phyloP scores from a whole-genome alignment of 53 echinoderm and acorn worm species.

The Hippasteria phrygiana region DNA sequence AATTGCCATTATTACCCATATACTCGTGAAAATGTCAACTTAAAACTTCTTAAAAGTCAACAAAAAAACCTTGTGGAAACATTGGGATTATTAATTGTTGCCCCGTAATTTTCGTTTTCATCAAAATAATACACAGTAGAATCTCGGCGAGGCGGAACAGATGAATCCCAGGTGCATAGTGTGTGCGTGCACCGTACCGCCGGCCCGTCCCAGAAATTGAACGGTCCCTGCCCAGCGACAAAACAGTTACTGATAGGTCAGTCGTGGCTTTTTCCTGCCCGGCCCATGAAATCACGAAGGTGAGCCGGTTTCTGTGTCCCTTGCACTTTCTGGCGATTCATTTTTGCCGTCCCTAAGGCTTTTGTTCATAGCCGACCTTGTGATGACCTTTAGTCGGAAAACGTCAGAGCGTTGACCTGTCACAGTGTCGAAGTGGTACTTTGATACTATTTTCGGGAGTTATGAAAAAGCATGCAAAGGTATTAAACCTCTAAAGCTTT shows the following conservation, averaged over 20 bases:
- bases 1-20: not conserved
- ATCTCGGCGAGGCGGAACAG: not conserved
- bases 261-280: not conserved
- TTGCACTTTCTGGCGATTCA: conserved; percentile 3
- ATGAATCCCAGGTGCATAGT: not conserved
- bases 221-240: not conserved
- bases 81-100: not conserved
- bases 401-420: conserved; percentile 38
- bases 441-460: not conserved
- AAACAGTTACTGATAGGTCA: not conserved
- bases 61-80: not conserved
- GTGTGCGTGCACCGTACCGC: not conserved
- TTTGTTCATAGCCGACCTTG: conserved; percentile 6
- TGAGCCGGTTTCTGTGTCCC: not conserved
- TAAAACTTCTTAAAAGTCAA: not conserved
- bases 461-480: not conserved
- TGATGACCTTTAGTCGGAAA: conserved; percentile 48
- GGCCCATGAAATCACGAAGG: conserved; percentile 4
- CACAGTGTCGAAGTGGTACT: not conserved
- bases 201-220: not conserved
- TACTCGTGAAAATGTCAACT: not conserved
- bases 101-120: not conserved
- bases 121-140: not conserved
- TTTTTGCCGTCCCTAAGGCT: conserved; percentile 15
- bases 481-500: no score